Evolutionary conservation across 2,888 invertebrate genomes (phyloP), one percentile per base, ranked within the genome.

Genomic region (Tribolium freemani): DNA sequence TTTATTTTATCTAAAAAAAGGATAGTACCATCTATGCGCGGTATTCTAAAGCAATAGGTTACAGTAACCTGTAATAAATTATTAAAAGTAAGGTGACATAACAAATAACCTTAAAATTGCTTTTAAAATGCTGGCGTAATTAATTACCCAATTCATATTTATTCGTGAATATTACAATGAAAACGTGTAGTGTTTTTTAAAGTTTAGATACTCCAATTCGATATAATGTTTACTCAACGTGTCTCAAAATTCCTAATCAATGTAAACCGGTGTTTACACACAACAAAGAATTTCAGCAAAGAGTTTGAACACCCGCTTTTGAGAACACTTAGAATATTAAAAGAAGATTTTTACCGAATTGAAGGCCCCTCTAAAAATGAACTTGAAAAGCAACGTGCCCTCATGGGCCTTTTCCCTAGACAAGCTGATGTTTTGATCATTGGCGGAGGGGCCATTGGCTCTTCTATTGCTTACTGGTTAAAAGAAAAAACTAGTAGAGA

Each of bases 361-460:
- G 11, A 38, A 16, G 50, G 45, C 13, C 50, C 53, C 5, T 48
- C 10, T 10, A 50, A 58, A 10, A 51, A 60, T 26, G 60, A 71
- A 6, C 11, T n/a, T n/a, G 71, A 71, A 26, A 58, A 16, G 30
- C 6, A 67, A 20, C 38, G 67, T 5, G 67, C 67, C 9, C 20
- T 71, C 13, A 71, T 71, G 71, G 71, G 71, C 3, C 20, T 71
- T 10, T 66, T 71, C 21, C 71, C 71, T 1, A 10, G 67, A 51
- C 71, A 71, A 44, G 60, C 60, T 9, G 99, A 99, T 87, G 86
- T 97, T 76, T 88, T 96, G 0, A 90, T 99, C 45, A 92, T 99
- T 77, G 99, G 99, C 1, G 98, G 98, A 48, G 97, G 97, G 51
- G 91, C 93, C 1, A 92, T 98, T 56, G 99, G 99, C 0, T 93